Percentiles rank a stretch among this genome's conserved stretches.
Conservation (phyloP, 2,888 invertebrate species). For the Drosophila tanythrix region DNA sequence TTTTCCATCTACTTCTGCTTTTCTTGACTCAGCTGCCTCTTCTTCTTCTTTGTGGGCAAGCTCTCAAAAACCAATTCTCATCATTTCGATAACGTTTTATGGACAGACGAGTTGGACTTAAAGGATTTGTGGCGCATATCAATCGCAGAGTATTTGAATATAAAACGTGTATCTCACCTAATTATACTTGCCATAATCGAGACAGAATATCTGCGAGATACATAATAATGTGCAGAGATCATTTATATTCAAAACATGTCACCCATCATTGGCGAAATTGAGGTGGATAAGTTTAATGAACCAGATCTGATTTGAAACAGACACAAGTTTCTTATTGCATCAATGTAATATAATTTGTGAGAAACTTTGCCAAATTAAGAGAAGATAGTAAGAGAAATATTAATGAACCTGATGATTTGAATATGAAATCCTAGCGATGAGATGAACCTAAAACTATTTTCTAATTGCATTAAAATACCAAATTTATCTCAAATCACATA, state of each 20-base stretch:
- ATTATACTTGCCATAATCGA: not conserved
- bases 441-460: not conserved
- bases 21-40: conserved; percentile 8
- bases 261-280: conserved; percentile 5
- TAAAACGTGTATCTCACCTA: not conserved
- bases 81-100: conserved; percentile 4
- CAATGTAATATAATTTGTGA: conserved; percentile 17
- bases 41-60: not conserved
- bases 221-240: not conserved
- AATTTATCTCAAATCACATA: conserved; percentile 1
- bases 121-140: not conserved
- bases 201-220: not conserved
- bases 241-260: conserved; percentile 5
- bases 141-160: not conserved
- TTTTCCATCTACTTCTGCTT: conserved; percentile 9
- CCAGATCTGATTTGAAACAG: conserved; percentile 26
- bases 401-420: conserved; percentile 28
- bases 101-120: not conserved
- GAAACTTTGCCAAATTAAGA: conserved; percentile 5
- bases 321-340: conserved; percentile 30
- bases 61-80: conserved; percentile 29
- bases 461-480: conserved; percentile 36
- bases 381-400: conserved; percentile 5
- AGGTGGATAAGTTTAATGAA: conserved; percentile 23
- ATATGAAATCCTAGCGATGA: conserved; percentile 16